A percentile compares a stretch with the other conserved stretches of the same genome.
These are phyloP conservation scores for Tachysurus fulvidraco DNA, from an alignment of 2,113 vertebrate genomes.

Conservation along the genomic window DNA sequence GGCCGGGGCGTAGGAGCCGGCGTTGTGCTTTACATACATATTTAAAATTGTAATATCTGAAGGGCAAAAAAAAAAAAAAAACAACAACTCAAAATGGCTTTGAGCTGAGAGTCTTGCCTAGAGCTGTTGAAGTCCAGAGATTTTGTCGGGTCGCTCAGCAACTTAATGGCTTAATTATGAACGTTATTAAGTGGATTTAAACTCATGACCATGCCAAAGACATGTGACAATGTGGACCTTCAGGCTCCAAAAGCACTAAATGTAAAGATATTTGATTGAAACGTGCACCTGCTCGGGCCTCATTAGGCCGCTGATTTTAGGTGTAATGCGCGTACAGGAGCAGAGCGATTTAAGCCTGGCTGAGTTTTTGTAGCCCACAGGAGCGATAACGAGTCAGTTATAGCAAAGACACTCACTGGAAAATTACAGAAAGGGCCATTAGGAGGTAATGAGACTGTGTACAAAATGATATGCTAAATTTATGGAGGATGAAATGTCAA, in stretches of 20 bases:
- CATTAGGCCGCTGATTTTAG: conserved; percentile 30
- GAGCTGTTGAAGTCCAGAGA: not conserved
- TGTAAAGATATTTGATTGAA: not conserved
- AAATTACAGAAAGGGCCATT: not conserved
- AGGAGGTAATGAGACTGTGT: not conserved
- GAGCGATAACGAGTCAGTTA: conserved; percentile 29
- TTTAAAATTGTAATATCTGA: not conserved
- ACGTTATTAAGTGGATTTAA: not conserved
- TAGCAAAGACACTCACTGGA: not conserved
- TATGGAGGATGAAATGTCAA: conserved; percentile 3
- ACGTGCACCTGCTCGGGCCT: conserved; percentile 12
- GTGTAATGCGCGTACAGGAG: conserved; percentile 9
- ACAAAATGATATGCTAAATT: not conserved
- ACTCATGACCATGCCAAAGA: not conserved
- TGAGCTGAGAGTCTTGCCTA: not conserved
- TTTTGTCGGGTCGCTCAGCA: not conserved
- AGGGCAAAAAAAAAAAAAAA: not conserved
- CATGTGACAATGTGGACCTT: not conserved
- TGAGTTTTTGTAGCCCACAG: conserved; percentile 35
- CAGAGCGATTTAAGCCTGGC: conserved; percentile 27
- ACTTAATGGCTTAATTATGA: conserved; percentile 2
- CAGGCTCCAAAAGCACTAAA: not conserved
- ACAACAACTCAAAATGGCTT: not conserved
- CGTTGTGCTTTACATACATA: not conserved
- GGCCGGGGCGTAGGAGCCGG: not conserved